phyloP scores from a whole-genome alignment of 2,888 invertebrate species.

The Drosophila antonietae region DNA sequence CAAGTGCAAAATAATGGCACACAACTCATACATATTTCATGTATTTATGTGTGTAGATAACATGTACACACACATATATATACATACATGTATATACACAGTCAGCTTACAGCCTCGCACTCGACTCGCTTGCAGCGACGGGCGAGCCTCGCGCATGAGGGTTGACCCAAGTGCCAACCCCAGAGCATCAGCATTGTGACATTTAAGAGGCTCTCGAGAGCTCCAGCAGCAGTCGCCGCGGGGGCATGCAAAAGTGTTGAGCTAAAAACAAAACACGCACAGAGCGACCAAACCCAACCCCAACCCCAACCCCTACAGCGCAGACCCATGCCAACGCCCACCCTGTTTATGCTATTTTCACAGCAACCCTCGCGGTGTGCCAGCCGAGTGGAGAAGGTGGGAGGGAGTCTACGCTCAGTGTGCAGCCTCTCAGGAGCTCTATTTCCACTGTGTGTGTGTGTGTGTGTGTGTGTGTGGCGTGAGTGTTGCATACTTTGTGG shows the following conservation, averaged over 20 bases:
- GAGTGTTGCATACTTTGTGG: constrained; percentile 73
- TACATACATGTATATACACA: not conserved
- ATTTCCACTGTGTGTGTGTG: constrained; percentile 10
- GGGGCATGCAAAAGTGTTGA: constrained; percentile 52
- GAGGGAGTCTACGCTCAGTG: constrained; percentile 47
- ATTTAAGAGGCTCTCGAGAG: constrained; percentile 75
- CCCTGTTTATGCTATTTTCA: constrained; percentile 38
- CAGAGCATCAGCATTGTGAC: constrained; percentile 67
- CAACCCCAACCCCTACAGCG: not conserved
- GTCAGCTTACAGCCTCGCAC: not conserved
- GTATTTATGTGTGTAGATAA: constrained; percentile 14
- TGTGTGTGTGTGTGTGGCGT: constrained; percentile 20
- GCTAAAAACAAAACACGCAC: constrained; percentile 79
- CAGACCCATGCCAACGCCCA: not conserved
- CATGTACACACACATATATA: not conserved
- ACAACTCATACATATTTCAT: constrained; percentile 61
- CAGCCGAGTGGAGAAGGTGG: constrained; percentile 52
- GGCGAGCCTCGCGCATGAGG: constrained; percentile 29
- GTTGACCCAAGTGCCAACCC: constrained; percentile 68
- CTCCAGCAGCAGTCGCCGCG: constrained; percentile 24
- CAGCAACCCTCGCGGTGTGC: constrained; percentile 70
- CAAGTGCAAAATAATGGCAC: constrained; percentile 69
- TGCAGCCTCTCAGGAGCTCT: constrained; percentile 59
- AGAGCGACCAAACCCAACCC: constrained; percentile 6
- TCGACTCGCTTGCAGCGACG: constrained; percentile 26